These are phyloP conservation scores for Hemicentrotus pulcherrimus DNA, from an alignment of 35 echinoderm and acorn worm genomes.

Conservation along the genomic window DNA sequence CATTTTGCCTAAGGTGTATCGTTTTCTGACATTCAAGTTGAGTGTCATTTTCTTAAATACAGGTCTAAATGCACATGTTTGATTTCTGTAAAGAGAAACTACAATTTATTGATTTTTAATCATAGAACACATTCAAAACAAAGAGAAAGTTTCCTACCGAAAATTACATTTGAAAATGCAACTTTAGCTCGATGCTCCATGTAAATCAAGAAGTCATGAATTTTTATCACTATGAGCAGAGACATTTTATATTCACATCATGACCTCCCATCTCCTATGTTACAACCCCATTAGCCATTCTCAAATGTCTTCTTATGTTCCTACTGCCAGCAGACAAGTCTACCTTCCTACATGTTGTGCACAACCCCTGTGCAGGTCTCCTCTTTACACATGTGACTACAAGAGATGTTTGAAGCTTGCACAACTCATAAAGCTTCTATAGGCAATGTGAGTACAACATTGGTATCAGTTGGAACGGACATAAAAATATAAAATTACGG, in stretches of 20 bases:
- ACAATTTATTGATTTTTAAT: no score
- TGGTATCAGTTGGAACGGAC: background rate
- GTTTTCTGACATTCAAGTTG: no score
- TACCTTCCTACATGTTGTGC: background rate
- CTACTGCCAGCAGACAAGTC: background rate
- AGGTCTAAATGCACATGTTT: no score
- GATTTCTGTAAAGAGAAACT: no score
- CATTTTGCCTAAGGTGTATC: no score
- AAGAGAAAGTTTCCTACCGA: background rate
- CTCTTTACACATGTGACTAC: background rate
- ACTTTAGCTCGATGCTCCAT: background rate
- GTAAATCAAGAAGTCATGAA: background rate
- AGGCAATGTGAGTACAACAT: background rate
- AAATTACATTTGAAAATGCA: background rate
- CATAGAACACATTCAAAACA: background rate
- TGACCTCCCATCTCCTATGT: background rate
- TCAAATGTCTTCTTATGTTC: constrained; percentile 10
- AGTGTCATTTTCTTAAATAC: no score
- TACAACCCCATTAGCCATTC: constrained; percentile 9
- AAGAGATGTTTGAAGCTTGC: background rate
- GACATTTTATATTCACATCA: constrained; percentile 11
- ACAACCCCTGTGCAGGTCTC: background rate
- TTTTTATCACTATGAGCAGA: background rate
- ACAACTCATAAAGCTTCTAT: background rate
- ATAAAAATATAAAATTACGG: background rate